Base-by-base conservation (phyloP, 2,888 invertebrate genomes). In the Leucophora obtusa region DNA sequence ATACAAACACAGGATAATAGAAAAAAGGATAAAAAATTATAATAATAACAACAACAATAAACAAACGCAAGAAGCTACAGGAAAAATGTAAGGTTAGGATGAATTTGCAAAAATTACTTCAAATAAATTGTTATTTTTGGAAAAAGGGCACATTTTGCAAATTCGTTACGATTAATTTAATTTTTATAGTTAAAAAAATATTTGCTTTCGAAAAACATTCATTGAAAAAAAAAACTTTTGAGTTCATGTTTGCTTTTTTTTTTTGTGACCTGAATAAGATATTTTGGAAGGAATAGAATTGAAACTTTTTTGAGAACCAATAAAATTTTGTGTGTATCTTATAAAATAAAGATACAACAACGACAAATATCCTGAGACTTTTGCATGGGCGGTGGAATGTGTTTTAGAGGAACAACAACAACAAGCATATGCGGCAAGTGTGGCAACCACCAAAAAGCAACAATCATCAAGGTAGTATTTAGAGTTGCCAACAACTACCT, bases 261-360 rank as follows among this genome's bases (percentile, higher is more conserved):
- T 53, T n/a, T 11, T 68, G 24, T 78, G 71, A 68, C 71, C 72
- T 72, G 63, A 63, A 74, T 69, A 73, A 72, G 62, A 58, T 35
- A 2, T 66, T 63, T 68, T 10, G 28, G 10, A 47, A 47, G 43
- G n/a, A 14, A 47, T 47, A 47, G 43, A 47, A 47, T 47, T 14
- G 43, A 47, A 47, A 47, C 43, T 47, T 47, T 62, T 63, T 80
- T 53, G 68, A 62, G 56, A 66, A 62, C 75, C 58, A 68, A 75
- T 71, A 70, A 70, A 63, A 51, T 80, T 76, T 79, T 58, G 71
- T 76, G 56, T 80, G 80, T 80, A 80, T 80, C 80, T 76, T 63
- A 63, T 56, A 63, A 43, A 14, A 76, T 56, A 54, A 79, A 56
- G 63, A 59, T 4, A 51, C 6, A 53, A 21, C 21, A 51, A 38